These are phyloP conservation scores for Pachyrhynchus sulphureomaculatus DNA, from an alignment of 1,140 invertebrate genomes.

Conservation along the genomic window DNA sequence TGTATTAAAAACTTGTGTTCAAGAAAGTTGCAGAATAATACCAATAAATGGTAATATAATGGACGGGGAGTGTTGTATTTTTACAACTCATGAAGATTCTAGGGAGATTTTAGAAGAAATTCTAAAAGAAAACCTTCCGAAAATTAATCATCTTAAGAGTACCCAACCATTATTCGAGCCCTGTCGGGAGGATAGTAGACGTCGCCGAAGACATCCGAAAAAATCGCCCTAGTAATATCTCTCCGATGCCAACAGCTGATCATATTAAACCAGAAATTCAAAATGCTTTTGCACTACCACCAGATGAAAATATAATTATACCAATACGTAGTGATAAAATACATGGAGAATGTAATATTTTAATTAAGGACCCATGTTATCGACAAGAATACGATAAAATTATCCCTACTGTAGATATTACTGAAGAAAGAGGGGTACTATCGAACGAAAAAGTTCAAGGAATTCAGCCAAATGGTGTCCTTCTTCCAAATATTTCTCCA, in stretches of 20 bases:
- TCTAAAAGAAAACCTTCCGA: too few species aligned
- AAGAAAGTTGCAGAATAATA: neutral
- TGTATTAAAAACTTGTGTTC: neutral
- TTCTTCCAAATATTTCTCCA: neutral
- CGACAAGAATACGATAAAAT: neutral
- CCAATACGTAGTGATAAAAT: neutral
- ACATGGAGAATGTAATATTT: slow-evolving; percentile 1
- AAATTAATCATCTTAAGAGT: too few species aligned
- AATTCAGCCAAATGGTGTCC: neutral
- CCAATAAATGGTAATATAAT: neutral
- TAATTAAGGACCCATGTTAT: neutral
- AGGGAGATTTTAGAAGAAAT: too few species aligned
- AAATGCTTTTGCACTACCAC: too few species aligned
- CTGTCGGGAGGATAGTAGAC: too few species aligned
- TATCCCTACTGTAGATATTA: neutral
- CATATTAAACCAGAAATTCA: neutral
- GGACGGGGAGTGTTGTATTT: neutral
- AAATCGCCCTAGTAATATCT: too few species aligned
- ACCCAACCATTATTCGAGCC: too few species aligned
- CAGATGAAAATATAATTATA: neutral
- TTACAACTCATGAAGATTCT: neutral
- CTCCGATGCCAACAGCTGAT: neutral
- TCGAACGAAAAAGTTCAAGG: neutral
- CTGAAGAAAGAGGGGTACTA: neutral
- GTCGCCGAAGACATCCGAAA: too few species aligned